Evolutionary conservation across 1,140 invertebrate genomes (phyloP).

Genomic region (Augochlora pura): DNA sequence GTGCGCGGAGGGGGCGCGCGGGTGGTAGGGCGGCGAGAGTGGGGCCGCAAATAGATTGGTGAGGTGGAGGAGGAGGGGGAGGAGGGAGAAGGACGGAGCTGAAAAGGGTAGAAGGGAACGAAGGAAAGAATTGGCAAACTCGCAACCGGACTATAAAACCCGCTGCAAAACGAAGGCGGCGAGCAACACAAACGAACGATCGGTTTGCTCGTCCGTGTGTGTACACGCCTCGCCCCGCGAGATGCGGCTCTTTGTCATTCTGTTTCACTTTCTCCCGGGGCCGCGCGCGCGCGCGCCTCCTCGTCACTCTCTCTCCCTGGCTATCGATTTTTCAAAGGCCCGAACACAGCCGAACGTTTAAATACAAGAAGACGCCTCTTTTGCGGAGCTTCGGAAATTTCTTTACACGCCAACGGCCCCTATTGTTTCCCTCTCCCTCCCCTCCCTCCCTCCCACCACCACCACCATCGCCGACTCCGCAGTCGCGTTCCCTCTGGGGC

Average conservation of each 20-base stretch:
- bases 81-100: conserved; percentile 10
- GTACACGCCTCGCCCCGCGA: neutral
- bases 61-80: conserved; percentile 34
- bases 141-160: conserved; percentile 18
- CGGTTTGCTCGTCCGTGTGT: conserved; percentile 3
- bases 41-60: neutral
- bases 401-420: neutral
- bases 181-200: conserved; percentile 5
- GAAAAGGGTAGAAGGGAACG: neutral
- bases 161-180: conserved; percentile 3
- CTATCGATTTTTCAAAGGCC: conserved; percentile 4
- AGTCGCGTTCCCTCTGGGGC: no score
- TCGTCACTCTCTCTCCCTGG: neutral
- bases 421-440: neutral
- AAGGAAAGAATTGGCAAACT: conserved; percentile 28
- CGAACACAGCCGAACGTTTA: neutral
- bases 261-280: neutral
- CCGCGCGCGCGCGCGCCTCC: neutral
- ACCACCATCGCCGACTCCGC: no score
- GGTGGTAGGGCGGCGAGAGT: neutral
- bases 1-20: neutral
- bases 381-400: neutral
- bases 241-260: neutral
- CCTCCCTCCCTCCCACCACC: neutral
- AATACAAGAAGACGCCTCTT: conserved; percentile 3